Conservation (phyloP, 2,888 invertebrate species). For the Epiblema foenella region DNA sequence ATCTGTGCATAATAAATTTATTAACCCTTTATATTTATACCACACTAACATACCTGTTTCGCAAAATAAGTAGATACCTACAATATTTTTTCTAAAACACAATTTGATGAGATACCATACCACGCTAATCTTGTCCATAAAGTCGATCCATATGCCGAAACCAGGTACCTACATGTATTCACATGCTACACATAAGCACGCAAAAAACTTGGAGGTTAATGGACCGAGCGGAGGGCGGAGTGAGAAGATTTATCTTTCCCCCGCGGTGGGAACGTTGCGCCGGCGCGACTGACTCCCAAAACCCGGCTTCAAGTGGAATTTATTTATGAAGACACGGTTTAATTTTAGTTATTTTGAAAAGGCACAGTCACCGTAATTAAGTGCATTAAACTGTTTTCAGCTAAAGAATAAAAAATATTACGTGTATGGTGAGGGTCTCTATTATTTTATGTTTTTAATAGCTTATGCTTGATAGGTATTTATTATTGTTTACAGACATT, state of each 20-base stretch:
- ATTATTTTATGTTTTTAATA: neutral
- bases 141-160: slow-evolving; percentile 20
- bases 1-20: neutral
- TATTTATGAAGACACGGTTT: slow-evolving; percentile 73
- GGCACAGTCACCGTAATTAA: slow-evolving; percentile 46
- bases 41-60: neutral
- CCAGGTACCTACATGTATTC: slow-evolving; percentile 18
- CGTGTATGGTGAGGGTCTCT: neutral
- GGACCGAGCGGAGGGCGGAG: slow-evolving; percentile 69
- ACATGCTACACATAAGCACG: slow-evolving; percentile 47
- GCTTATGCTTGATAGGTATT: too few species aligned
- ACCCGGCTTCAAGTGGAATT: slow-evolving; percentile 66
- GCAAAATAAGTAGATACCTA: too few species aligned
- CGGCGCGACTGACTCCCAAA: slow-evolving; percentile 54
- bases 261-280: slow-evolving; percentile 71
- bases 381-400: slow-evolving; percentile 22
- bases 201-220: slow-evolving; percentile 62
- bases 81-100: too few species aligned
- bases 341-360: slow-evolving; percentile 61
- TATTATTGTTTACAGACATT: neutral
- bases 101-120: neutral
- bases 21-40: neutral
- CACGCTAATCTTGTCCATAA: slow-evolving; percentile 2
- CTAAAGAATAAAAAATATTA: slow-evolving; percentile 3
- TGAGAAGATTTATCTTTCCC: slow-evolving; percentile 79